Evolutionary conservation across 1,140 invertebrate genomes (phyloP).

Genomic region (Rhizoglyphus robini): DNA sequence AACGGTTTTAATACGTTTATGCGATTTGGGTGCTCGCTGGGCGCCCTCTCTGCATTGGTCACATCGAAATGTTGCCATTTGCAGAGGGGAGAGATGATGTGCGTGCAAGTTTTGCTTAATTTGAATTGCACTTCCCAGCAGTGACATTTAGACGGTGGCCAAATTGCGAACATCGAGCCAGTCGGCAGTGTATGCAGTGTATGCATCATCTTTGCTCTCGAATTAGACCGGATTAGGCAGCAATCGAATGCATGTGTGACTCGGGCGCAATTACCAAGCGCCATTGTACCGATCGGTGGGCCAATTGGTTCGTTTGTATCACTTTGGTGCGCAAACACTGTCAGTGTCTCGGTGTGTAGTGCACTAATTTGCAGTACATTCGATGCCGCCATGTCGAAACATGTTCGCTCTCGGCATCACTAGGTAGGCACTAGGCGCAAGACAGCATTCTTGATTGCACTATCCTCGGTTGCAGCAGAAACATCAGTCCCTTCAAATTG

Average conservation of each 20-base stretch:
- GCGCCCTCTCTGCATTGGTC: neutral
- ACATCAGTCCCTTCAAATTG: neutral
- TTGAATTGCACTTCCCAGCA: conserved; percentile 7
- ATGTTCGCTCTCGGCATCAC: neutral
- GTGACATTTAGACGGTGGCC: conserved; percentile 5
- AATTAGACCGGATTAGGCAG: conserved; percentile 12
- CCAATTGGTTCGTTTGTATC: conserved; percentile 4
- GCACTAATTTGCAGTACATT: neutral
- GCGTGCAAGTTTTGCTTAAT: conserved; percentile 10
- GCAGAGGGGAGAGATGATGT: neutral
- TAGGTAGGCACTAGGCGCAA: no score
- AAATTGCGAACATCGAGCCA: neutral
- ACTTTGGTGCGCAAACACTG: neutral
- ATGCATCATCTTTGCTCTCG: conserved; percentile 10
- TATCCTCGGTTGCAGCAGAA: neutral
- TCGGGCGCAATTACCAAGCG: neutral
- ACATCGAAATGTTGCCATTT: conserved; percentile 7
- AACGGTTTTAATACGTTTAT: conserved; percentile 5
- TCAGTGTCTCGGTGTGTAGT: neutral
- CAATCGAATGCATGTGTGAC: neutral
- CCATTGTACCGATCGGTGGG: neutral
- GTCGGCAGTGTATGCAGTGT: neutral
- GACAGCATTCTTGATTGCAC: no score
- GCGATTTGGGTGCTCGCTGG: neutral
- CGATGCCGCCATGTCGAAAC: neutral